Evolutionary conservation across 1,140 invertebrate species (phyloP), one percentile per base, ranked within the genome.

Genomic region (Tribolium castaneum): DNA sequence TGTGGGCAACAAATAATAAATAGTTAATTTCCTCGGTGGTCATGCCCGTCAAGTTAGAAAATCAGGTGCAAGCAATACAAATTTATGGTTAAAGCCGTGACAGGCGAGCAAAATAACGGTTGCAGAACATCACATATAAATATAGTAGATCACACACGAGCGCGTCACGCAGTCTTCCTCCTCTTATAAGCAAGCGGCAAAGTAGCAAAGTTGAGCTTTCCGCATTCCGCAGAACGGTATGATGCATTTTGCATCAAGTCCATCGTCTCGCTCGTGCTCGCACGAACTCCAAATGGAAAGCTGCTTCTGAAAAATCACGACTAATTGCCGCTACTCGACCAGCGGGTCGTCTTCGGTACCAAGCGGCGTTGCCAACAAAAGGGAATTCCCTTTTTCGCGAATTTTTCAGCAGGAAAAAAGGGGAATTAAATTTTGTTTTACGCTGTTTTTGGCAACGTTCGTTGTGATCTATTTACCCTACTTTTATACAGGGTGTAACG

Each of bases 41-140:
- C 71, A 73, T 54, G 71, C 71, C 39, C 71, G 71, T 73, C 71
- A 73, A 39, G 22, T 14, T 51, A 13, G 71, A 73, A 73, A 73
- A 73, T 73, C 71, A 73, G 71, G 71, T 73, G 71, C 19, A 54
- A 16, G 71, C 22, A 73, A 52, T 73, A 73, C 49, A 73, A 73
- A 73, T 73, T 73, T 73, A 73, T 73, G 71, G 71, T 73, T 54
- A n/a, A 14, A 30, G 25, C 16, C 25, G 13, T 73, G 71, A 73
- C 71, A 73, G 71, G 71, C 71, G 71, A 73, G 71, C 71, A 73
- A 73, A 73, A 30, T 73, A 73, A 73, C 71, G 71, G 71, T 73
- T 73, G 71, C 71, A 73, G 71, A 34, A 73, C 71, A 73, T 54
- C 70, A 52, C 70, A 35, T 72, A 52, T 73, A 73, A 35, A 73